Conservation (phyloP, 2,113 vertebrate genomes). For the Dicerorhinus sumatrensis region DNA sequence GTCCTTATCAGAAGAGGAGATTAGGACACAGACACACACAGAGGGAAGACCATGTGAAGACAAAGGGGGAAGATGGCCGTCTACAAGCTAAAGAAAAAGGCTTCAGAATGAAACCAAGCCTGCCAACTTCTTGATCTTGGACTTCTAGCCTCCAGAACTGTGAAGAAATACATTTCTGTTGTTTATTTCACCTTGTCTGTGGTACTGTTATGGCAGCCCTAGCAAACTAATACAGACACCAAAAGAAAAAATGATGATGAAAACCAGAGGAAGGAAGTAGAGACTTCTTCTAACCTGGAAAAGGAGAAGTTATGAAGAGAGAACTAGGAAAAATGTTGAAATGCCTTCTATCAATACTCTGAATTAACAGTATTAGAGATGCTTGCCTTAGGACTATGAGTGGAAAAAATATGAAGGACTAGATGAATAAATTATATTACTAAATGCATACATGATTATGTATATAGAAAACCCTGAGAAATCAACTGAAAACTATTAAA, state of each 20-base stretch:
- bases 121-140: not conserved
- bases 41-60: not conserved
- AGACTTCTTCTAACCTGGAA: not conserved
- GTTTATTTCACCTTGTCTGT: not conserved
- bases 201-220: not conserved
- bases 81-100: not conserved
- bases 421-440: not conserved
- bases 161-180: not conserved
- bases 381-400: not conserved
- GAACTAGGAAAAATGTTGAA: not conserved
- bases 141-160: not conserved
- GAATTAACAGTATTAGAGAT: not conserved
- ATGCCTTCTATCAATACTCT: not conserved
- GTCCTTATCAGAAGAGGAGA: not conserved
- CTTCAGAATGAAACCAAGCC: not conserved
- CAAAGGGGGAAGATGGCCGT: not conserved
- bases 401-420: not conserved
- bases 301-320: not conserved
- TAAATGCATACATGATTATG: not conserved
- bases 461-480: conserved; percentile 23
- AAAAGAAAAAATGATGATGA: not conserved
- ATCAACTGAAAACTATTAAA: not conserved
- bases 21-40: not conserved
- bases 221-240: not conserved
- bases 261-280: not conserved